A percentile compares a stretch with the other conserved stretches of the same genome.
Conservation (phyloP, 2,888 invertebrate genomes). For the Drosophila fulvimacula region DNA sequence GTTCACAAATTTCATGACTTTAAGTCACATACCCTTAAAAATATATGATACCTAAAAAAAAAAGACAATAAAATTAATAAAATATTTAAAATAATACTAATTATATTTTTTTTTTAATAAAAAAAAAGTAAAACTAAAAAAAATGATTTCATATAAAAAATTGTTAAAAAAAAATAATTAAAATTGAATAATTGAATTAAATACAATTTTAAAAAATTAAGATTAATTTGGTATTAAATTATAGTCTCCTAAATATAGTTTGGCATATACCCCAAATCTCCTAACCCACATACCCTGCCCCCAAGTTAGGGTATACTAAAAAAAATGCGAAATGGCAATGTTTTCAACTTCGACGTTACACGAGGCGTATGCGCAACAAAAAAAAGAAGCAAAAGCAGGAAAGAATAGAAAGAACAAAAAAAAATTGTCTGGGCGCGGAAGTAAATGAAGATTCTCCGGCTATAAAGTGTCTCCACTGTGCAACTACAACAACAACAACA, state of each 20-base stretch:
- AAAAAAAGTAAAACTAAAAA: not conserved
- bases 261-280: too few relatives aligned
- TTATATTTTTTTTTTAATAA: too few relatives aligned
- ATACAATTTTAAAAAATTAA: too few relatives aligned
- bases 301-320: slow-evolving; percentile 10
- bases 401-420: slow-evolving; percentile 14
- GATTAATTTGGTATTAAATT: too few relatives aligned
- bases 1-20: too few relatives aligned
- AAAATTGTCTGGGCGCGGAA: slow-evolving; percentile 68
- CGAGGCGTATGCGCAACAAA: slow-evolving; percentile 51
- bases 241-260: too few relatives aligned
- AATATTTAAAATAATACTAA: too few relatives aligned
- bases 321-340: not conserved
- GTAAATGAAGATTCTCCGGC: slow-evolving; percentile 77
- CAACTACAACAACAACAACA: slow-evolving; percentile 26
- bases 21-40: too few relatives aligned
- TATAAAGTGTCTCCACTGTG: slow-evolving; percentile 67
- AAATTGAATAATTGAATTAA: too few relatives aligned
- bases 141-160: not conserved
- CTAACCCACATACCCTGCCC: not conserved
- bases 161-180: too few relatives aligned
- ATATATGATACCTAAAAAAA: too few relatives aligned
- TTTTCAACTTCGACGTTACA: slow-evolving; percentile 12
- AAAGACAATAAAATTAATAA: too few relatives aligned
- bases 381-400: slow-evolving; percentile 1